Conservation (phyloP, 2,113 vertebrate species). For the Poecilia latipinna region DNA sequence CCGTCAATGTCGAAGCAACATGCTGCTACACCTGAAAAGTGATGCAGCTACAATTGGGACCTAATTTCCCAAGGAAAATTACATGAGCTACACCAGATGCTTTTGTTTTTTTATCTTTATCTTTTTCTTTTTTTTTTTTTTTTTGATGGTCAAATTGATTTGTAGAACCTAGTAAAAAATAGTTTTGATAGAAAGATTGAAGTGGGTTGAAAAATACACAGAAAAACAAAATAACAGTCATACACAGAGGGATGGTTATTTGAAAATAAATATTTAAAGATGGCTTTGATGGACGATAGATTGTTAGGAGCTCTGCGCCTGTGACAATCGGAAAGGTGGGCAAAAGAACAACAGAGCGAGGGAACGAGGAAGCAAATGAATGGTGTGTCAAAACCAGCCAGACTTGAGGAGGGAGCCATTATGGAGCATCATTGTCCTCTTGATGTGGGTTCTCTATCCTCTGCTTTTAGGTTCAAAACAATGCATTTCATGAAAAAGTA, state of each 20-base stretch:
- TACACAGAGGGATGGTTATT: neutral
- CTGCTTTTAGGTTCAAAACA: neutral
- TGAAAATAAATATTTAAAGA: slow-evolving; percentile 35
- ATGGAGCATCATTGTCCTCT: slow-evolving; percentile 11
- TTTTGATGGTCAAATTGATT: slow-evolving; percentile 32
- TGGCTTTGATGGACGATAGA: slow-evolving; percentile 11
- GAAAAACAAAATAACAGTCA: slow-evolving; percentile 21
- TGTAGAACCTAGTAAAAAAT: slow-evolving; percentile 17
- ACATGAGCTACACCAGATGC: neutral
- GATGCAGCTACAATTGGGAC: slow-evolving; percentile 12
- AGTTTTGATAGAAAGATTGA: slow-evolving; percentile 12
- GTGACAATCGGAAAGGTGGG: slow-evolving; percentile 18
- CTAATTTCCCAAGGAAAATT: slow-evolving; percentile 19
- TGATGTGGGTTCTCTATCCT: neutral
- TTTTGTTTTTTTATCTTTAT: neutral
- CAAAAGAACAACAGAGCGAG: slow-evolving; percentile 29
- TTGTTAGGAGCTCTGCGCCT: slow-evolving; percentile 8
- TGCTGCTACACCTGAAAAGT: no score
- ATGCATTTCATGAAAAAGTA: slow-evolving; percentile 11
- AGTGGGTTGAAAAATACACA: neutral
- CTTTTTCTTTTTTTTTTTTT: no score
- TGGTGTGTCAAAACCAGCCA: slow-evolving; percentile 28
- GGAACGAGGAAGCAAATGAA: slow-evolving; percentile 22
- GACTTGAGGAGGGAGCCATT: slow-evolving; percentile 31
- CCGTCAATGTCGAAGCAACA: no score